These are phyloP conservation scores for Meandrina meandrites DNA, from an alignment of 92 coral and sea anemone species.

Conservation along the genomic window DNA sequence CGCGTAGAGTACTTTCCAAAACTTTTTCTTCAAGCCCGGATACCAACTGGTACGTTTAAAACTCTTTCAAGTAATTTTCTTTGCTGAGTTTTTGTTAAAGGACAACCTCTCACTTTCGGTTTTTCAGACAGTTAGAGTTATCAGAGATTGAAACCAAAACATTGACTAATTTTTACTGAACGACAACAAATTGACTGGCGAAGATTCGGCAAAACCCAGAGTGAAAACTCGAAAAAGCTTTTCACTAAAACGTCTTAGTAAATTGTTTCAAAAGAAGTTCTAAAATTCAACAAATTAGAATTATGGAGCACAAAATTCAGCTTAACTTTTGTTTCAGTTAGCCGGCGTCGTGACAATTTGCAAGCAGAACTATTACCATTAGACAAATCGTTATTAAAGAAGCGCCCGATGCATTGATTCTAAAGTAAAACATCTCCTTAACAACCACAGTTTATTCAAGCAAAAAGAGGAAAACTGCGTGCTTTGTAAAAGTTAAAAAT, in stretches of 20 bases:
- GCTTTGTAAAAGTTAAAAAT: too few relatives aligned
- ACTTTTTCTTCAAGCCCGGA: constrained; percentile 14
- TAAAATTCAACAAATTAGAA: neutral
- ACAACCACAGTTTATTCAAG: neutral
- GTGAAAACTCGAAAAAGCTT: neutral
- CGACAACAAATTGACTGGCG: neutral
- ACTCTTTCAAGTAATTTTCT: neutral
- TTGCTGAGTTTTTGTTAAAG: neutral
- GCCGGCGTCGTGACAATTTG: neutral
- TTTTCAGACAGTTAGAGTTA: too few relatives aligned
- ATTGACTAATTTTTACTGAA: neutral
- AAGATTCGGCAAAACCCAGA: neutral
- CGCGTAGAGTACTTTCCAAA: neutral
- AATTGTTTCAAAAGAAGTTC: neutral
- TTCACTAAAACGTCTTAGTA: neutral
- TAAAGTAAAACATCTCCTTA: neutral
- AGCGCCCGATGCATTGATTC: neutral
- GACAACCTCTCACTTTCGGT: neutral
- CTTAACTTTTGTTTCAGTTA: neutral
- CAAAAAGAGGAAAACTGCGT: neutral
- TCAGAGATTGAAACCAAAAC: neutral
- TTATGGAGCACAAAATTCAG: neutral
- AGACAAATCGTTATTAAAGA: neutral
- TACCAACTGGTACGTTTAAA: neutral
- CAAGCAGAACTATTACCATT: neutral